phyloP scores from a whole-genome alignment of 2,888 invertebrate genomes.

The Helobdella robusta region DNA sequence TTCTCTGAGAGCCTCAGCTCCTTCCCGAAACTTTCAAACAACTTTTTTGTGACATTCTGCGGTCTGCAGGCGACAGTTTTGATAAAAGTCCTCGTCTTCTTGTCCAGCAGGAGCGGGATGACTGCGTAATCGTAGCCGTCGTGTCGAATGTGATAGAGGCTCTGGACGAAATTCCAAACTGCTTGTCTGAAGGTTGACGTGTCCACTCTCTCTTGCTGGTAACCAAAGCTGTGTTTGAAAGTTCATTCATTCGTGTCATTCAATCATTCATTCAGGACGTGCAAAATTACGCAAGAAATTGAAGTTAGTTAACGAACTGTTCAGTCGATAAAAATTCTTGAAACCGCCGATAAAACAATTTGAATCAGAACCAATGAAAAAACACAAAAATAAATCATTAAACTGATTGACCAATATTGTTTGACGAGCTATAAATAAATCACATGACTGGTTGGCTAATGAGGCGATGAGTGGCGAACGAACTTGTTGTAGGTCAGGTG shows the following conservation, averaged over 20 bases:
- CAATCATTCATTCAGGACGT: too few species aligned
- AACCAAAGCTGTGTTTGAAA: slow-evolving; percentile 64
- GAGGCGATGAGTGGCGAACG: too few species aligned
- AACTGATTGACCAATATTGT: too few species aligned
- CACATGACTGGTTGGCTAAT: too few species aligned
- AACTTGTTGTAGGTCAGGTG: slow-evolving; percentile 65
- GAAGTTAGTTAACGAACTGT: too few species aligned
- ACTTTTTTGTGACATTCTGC: slow-evolving; percentile 68
- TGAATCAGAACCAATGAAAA: too few species aligned
- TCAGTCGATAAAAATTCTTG: too few species aligned
- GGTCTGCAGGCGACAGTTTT: slow-evolving; percentile 77
- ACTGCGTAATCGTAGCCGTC: slow-evolving; percentile 82
- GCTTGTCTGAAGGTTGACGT: slow-evolving; percentile 73
- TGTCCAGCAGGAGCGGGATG: slow-evolving; percentile 70
- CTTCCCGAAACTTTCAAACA: slow-evolving; percentile 66
- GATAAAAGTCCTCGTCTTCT: slow-evolving; percentile 71
- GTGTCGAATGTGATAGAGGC: slow-evolving; percentile 71
- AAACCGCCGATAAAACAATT: too few species aligned
- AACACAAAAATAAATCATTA: too few species aligned
- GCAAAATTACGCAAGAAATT: too few species aligned
- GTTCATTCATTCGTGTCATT: background rate
- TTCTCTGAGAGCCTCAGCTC: slow-evolving; percentile 79
- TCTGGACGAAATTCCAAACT: slow-evolving; percentile 83
- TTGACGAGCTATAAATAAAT: too few species aligned
- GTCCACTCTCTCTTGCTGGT: slow-evolving; percentile 69